These are phyloP conservation scores for Lamprotornis superbus DNA, from an alignment of 2,113 vertebrate species.

Conservation along the genomic window DNA sequence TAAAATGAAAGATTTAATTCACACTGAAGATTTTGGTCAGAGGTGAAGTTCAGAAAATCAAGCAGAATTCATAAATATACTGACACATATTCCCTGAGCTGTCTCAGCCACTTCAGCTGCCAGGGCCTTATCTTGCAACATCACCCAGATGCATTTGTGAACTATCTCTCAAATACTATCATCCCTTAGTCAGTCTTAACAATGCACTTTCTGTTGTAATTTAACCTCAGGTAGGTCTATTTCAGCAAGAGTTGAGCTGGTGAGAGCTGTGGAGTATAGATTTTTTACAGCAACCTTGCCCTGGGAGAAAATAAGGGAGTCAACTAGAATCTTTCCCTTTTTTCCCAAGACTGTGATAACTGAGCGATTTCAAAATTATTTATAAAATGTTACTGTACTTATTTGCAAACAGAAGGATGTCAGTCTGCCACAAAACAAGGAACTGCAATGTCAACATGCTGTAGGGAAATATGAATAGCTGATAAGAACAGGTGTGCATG, in stretches of 20 bases:
- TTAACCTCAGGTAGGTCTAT: not conserved
- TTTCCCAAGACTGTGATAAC: not conserved
- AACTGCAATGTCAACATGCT: not conserved
- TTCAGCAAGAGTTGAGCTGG: not conserved
- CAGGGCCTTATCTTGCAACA: not conserved
- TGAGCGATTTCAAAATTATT: not conserved
- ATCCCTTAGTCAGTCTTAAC: not conserved
- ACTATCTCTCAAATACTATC: not conserved
- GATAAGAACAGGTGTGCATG: not conserved
- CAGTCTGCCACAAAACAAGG: not conserved
- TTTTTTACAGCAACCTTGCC: not conserved
- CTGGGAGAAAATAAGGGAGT: not conserved
- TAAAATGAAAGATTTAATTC: conserved; percentile 31
- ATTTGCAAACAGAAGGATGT: not conserved
- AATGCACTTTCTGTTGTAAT: not conserved
- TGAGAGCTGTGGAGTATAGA: not conserved
- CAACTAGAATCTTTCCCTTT: not conserved
- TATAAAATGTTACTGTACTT: not conserved
- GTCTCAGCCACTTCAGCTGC: not conserved
- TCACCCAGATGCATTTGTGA: not conserved
- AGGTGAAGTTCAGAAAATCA: conserved; percentile 39
- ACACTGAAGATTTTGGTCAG: not conserved
- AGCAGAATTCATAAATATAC: not conserved
- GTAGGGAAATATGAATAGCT: not conserved
- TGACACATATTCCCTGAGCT: not conserved